Evolutionary conservation across 1,140 invertebrate genomes (phyloP).

Genomic region (Leptestheria dahalacensis): DNA sequence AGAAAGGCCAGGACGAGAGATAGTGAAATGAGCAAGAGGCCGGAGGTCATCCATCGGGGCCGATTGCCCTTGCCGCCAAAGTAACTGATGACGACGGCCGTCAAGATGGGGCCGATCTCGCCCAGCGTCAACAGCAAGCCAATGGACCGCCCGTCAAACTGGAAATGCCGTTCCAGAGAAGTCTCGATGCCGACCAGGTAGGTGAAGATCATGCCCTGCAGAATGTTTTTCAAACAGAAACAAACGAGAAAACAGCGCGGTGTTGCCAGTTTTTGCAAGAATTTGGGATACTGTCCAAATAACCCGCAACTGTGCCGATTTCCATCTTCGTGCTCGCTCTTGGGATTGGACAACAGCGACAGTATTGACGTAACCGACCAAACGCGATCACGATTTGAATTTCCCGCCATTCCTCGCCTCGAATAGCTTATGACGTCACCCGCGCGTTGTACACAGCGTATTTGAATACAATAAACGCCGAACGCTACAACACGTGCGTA

Average conservation of each 20-base stretch:
- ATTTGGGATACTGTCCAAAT: slow-evolving; percentile 1
- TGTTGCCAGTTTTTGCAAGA: slow-evolving; percentile 4
- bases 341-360: background rate
- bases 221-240: slow-evolving; percentile 12
- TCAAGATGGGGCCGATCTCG: slow-evolving; percentile 19
- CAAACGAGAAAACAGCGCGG: slow-evolving; percentile 6
- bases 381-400: background rate
- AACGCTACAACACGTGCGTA: too few relatives aligned
- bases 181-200: slow-evolving; percentile 20
- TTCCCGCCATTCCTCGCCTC: background rate
- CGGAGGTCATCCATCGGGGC: slow-evolving; percentile 19
- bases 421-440: too few relatives aligned
- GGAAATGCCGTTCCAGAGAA: slow-evolving; percentile 21
- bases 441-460: too few relatives aligned
- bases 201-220: slow-evolving; percentile 16
- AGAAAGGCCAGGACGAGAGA: slow-evolving; percentile 8
- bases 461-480: too few relatives aligned
- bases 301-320: slow-evolving; percentile 3
- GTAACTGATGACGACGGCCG: slow-evolving; percentile 17
- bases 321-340: background rate
- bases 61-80: slow-evolving; percentile 17
- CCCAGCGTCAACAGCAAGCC: slow-evolving; percentile 17
- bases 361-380: background rate
- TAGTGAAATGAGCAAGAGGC: slow-evolving; percentile 3
- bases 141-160: slow-evolving; percentile 18